These are phyloP conservation scores for Polymixis lichenea DNA, from an alignment of 2,888 invertebrate species.

Conservation along the genomic window DNA sequence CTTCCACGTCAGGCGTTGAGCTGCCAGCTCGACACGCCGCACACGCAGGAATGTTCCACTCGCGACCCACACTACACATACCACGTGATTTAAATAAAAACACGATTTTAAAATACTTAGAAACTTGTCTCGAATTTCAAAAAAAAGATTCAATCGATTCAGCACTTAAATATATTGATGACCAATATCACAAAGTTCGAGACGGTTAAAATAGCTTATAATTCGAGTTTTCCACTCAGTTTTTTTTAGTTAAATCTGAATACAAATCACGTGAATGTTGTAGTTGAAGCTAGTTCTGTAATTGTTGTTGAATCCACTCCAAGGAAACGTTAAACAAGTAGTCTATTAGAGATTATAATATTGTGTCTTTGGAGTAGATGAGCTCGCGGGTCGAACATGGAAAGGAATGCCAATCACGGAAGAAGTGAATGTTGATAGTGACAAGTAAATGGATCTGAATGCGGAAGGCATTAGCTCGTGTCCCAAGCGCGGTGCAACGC, in stretches of 20 bases:
- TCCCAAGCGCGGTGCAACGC: conserved; percentile 46
- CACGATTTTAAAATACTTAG: conserved; percentile 14
- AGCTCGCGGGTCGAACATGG: conserved; percentile 67
- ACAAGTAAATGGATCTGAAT: conserved; percentile 66
- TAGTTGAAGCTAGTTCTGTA: conserved; percentile 30
- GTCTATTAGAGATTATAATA: conserved; percentile 56
- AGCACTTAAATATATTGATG: conserved; percentile 43
- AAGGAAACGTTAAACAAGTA: conserved; percentile 51
- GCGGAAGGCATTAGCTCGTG: conserved; percentile 64
- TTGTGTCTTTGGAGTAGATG: conserved; percentile 59
- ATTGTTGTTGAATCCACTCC: conserved; percentile 47
- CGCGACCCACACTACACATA: conserved; percentile 47
- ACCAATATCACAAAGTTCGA: conserved; percentile 41
- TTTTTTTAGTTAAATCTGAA: conserved; percentile 43
- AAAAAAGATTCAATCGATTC: conserved; percentile 17
- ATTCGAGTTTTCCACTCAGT: conserved; percentile 63
- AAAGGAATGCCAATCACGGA: conserved; percentile 68
- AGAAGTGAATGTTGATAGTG: conserved; percentile 83
- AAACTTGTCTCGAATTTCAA: conserved; percentile 38
- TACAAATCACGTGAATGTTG: conserved; percentile 60
- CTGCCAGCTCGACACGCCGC: conserved; percentile 15
- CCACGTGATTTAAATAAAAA: conserved; percentile 50
- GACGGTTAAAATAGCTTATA: conserved; percentile 40
- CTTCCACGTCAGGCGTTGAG: conserved; percentile 88
- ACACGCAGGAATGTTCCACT: conserved; percentile 27